These are phyloP conservation scores for Eumacrocentrus americanus DNA, from an alignment of 2,888 invertebrate species.

Conservation along the genomic window DNA sequence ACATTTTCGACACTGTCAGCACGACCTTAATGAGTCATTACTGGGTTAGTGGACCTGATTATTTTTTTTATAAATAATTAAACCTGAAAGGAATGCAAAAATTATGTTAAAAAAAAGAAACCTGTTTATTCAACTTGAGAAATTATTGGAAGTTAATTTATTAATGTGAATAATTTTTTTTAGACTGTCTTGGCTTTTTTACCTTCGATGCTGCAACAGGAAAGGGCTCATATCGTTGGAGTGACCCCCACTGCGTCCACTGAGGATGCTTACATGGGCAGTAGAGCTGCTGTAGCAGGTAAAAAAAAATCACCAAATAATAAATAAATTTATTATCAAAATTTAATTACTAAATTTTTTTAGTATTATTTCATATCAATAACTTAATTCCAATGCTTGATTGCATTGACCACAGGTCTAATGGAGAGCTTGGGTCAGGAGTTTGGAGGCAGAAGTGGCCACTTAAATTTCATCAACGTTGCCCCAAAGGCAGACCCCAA, in stretches of 20 bases:
- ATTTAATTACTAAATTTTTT: slow-evolving; percentile 9
- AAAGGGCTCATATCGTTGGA: slow-evolving; percentile 50
- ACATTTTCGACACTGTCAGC: slow-evolving; percentile 49
- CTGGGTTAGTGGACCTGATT: slow-evolving; percentile 54
- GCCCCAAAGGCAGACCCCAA: slow-evolving; percentile 47
- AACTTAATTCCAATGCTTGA: too few species aligned
- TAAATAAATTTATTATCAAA: background rate
- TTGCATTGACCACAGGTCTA: slow-evolving; percentile 44
- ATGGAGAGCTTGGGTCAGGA: slow-evolving; percentile 52
- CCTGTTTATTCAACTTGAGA: background rate
- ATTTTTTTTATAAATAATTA: too few species aligned
- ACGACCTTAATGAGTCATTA: slow-evolving; percentile 56
- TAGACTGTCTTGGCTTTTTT: slow-evolving; percentile 56
- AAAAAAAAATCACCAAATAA: slow-evolving; percentile 23
- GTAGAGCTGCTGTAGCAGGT: slow-evolving; percentile 54
- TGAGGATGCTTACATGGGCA: slow-evolving; percentile 49
- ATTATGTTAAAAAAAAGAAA: slow-evolving; percentile 8
- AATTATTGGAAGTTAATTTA: slow-evolving; percentile 5
- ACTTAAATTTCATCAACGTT: slow-evolving; percentile 51
- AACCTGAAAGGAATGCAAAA: background rate
- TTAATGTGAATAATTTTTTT: slow-evolving; percentile 17
- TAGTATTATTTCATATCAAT: too few species aligned
- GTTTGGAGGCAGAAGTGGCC: slow-evolving; percentile 42
- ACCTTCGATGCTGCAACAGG: slow-evolving; percentile 48
- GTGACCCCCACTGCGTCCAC: slow-evolving; percentile 50